Evolutionary conservation across 64 coral and sea anemone species (phyloP).

Genomic region (Hydrozoanthus tunicans): DNA sequence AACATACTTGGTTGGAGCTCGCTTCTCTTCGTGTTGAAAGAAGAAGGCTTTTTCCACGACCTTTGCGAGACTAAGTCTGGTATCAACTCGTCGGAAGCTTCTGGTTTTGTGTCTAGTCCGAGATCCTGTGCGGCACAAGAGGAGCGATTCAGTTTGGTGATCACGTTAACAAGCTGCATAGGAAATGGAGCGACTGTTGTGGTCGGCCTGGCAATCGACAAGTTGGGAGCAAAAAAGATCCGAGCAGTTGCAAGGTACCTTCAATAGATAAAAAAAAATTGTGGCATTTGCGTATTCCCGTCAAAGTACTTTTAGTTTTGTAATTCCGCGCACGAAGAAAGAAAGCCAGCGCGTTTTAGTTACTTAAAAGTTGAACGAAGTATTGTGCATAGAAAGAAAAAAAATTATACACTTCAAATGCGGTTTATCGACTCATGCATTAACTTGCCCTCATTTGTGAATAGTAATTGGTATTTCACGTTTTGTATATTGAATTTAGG

Average conservation of each 20-base stretch:
- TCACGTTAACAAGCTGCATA: constrained; percentile 8
- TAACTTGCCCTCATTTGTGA: too few relatives aligned
- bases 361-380: too few relatives aligned
- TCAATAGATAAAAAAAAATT: too few relatives aligned
- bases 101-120: background rate
- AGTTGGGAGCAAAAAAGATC: constrained; percentile 25
- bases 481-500: too few relatives aligned
- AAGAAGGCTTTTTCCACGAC: constrained; percentile 31
- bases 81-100: background rate
- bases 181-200: constrained; percentile 20
- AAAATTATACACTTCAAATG: too few relatives aligned
- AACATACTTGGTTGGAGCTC: constrained; percentile 52
- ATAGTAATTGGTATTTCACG: too few relatives aligned
- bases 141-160: constrained; percentile 26
- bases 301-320: too few relatives aligned
- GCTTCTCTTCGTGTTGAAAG: constrained; percentile 45
- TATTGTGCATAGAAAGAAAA: too few relatives aligned
- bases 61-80: constrained; percentile 4
- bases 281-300: too few relatives aligned
- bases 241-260: constrained; percentile 21
- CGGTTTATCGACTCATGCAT: too few relatives aligned
- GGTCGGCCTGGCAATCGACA: constrained; percentile 39
- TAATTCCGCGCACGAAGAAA: too few relatives aligned
- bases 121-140: constrained; percentile 32
- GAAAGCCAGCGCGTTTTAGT: too few relatives aligned